A percentile compares a stretch with the other conserved stretches of the same genome.
These are phyloP conservation scores for Semnopithecus entellus DNA, from an alignment of 2,113 vertebrate genomes.

Conservation along the genomic window DNA sequence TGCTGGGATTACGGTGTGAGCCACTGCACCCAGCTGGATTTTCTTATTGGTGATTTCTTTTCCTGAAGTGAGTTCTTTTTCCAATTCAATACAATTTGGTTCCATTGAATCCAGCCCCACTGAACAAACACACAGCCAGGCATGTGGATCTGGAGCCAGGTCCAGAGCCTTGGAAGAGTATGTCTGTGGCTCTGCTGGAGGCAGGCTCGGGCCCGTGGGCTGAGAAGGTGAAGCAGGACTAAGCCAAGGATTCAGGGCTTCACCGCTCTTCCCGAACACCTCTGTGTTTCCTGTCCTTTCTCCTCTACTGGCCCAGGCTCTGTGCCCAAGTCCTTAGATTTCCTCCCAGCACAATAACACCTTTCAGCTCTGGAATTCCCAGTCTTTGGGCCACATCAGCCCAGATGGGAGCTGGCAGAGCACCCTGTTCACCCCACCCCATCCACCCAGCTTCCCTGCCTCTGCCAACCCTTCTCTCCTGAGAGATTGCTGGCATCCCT, in stretches of 20 bases:
- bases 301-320: neutral
- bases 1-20: too few relatives aligned
- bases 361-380: neutral
- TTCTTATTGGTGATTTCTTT: neutral
- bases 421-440: rapidly evolving
- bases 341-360: rapidly evolving
- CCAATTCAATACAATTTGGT: neutral
- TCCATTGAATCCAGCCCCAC: neutral
- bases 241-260: too few relatives aligned
- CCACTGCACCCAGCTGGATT: too few relatives aligned
- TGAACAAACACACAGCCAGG: neutral
- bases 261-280: neutral
- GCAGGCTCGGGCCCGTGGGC: rapidly evolving
- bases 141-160: rapidly evolving
- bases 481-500: neutral
- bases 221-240: neutral
- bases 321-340: rapidly evolving
- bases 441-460: rapidly evolving
- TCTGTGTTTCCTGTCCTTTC: neutral
- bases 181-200: neutral
- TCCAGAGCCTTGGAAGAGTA: rapidly evolving
- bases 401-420: neutral
- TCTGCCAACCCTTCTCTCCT: neutral
- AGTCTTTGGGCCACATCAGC: neutral
- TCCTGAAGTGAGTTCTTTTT: neutral